These are phyloP conservation scores for Poliocrania exsul DNA, from an alignment of 2,797 vertebrate genomes.

Conservation along the genomic window DNA sequence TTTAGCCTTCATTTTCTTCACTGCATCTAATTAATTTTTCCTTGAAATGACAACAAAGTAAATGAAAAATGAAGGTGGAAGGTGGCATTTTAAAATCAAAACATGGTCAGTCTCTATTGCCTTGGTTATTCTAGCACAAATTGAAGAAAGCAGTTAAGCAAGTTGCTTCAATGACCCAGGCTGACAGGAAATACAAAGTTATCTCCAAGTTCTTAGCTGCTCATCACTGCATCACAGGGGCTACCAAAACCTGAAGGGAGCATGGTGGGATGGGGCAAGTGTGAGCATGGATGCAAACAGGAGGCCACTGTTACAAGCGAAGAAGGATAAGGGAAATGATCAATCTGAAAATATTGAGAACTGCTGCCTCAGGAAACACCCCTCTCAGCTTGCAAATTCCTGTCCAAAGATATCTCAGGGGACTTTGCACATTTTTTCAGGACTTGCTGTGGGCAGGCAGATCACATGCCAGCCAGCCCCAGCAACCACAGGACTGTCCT, in stretches of 20 bases:
- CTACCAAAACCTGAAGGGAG: not conserved
- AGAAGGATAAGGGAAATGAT: not conserved
- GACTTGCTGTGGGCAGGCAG: not conserved
- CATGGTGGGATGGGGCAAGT: not conserved
- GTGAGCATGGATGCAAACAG: not conserved
- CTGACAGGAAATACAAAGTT: not conserved
- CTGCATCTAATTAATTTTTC: not conserved
- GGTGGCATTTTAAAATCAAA: not conserved
- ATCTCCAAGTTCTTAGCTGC: not conserved
- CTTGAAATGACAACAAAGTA: not conserved
- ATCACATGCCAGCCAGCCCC: not conserved
- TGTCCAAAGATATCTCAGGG: not conserved
- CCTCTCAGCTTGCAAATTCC: not conserved
- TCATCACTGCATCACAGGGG: not conserved
- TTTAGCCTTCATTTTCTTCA: not conserved
- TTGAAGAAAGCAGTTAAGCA: not conserved
- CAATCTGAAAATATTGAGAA: not conserved
- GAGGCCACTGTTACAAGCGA: fast-evolving
- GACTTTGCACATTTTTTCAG: not conserved
- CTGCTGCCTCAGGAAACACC: not conserved
- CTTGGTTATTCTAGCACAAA: not conserved
- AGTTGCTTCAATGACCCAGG: not conserved
- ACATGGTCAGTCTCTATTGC: not conserved
- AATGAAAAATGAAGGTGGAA: not conserved
- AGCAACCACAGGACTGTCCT: not conserved